Percentiles rank a stretch among this genome's conserved stretches.
These are phyloP conservation scores for Liposcelis brunnea DNA, from an alignment of 2,888 invertebrate species.

Conservation along the genomic window DNA sequence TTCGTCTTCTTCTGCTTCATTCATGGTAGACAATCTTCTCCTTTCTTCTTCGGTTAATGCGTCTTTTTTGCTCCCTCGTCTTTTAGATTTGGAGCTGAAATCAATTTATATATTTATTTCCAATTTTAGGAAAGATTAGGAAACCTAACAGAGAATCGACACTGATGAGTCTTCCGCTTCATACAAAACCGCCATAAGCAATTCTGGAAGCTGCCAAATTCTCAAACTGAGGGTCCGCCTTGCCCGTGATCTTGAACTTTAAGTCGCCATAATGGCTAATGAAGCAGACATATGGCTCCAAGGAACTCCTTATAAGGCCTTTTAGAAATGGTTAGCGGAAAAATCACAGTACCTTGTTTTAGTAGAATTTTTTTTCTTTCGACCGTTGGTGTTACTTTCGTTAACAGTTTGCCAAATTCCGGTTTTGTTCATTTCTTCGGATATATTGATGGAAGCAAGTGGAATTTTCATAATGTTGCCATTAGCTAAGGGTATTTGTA, in stretches of 20 bases:
- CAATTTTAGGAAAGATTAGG: constrained; percentile 19
- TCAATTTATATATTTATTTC: constrained; percentile 18
- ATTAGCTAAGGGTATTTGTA: constrained; percentile 75
- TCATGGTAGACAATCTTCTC: constrained; percentile 64
- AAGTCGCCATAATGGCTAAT: background rate
- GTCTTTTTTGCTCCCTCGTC: constrained; percentile 48
- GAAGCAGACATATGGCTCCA: no score
- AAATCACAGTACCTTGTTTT: constrained; percentile 24
- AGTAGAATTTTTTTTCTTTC: constrained; percentile 25
- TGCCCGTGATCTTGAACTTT: no score
- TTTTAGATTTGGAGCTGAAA: constrained; percentile 43
- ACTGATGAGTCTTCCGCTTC: background rate
- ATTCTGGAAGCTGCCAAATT: no score
- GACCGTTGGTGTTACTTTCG: constrained; percentile 39
- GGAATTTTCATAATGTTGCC: constrained; percentile 84
- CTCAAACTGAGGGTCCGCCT: no score
- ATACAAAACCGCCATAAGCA: constrained; percentile 3
- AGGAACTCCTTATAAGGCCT: no score
- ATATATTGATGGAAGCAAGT: constrained; percentile 68
- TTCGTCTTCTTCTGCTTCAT: constrained; percentile 64
- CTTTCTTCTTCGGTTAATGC: constrained; percentile 34
- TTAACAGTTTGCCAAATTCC: constrained; percentile 90
- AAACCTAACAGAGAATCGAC: no score
- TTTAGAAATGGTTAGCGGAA: constrained; percentile 19
- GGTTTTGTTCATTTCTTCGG: constrained; percentile 84